Base-by-base conservation (phyloP, 2,797 vertebrate species). In the Halcyon leucocephala region DNA sequence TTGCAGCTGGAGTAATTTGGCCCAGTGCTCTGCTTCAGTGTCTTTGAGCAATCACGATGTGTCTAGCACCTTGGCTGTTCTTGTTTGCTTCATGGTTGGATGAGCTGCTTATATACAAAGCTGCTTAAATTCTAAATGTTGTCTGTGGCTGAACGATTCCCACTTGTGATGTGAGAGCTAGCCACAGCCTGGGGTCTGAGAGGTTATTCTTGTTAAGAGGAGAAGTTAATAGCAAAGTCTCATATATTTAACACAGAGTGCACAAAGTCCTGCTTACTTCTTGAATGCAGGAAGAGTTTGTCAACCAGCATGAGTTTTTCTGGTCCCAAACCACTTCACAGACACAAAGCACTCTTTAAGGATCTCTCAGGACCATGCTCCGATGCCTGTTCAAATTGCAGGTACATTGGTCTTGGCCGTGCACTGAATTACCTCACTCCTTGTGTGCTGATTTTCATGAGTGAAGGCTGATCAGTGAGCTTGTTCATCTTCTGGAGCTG, bases 1-100 rank as follows among this genome's bases (percentile, higher is more conserved):
- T 51, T 91, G 33, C 86, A 95, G 74, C 95, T 95, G 92, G 74
- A 85, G 46, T 52, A 46, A 74, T 89, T 78, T 80, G 48, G 52
- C 61, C 48, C 78, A 49, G 4, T 33, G 28, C 35, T 89, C n/a
- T 3, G 2, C 29, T 39, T 74, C 60, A 33, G 14, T 42, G 57
- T 82, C 64, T 91, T 81, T 2, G 5, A 87, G 60, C 26, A 20
- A 25, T 82, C 0, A 0, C 46, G 79, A 37, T 65, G 33, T 35
- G 57, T 89, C 78, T 91, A 3, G 0, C 12, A 44, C 2, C 4
- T 54, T 57, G 65, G n/a, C 52, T 89, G 55, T 66, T 93, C 28
- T 74, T 1, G 0, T 94, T 89, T 89, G 71, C 64, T 62, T 83
- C 61, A 39, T 1, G 11, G 64, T 74, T 87, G 79, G 77, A 69